Base-by-base conservation (phyloP, 2,888 invertebrate genomes). In the Pocota personata region DNA sequence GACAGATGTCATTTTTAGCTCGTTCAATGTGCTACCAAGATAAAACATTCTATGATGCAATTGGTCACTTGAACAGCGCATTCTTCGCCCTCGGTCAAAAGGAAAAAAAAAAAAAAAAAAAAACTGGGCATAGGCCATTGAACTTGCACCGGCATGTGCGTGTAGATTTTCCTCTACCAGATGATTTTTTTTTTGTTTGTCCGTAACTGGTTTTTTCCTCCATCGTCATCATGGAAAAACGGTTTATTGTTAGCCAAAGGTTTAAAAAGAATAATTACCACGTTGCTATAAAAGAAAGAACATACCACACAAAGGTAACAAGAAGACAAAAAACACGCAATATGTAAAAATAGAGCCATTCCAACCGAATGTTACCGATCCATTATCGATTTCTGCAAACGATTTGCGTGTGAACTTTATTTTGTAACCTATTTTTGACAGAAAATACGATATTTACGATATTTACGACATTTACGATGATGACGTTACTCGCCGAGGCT, bases 151-250 rank as follows among this genome's bases (percentile, higher is more conserved):
- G n/a, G 32, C 55, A 52, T 40, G 40, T 55, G 69, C 55, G 69
- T 69, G 80, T 80, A 52, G 60, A 52, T 60, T 73, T 72, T 55
- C 58, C 66, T 48, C 43, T 24, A 37, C 43, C 55, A 62, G 55
- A 71, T 62, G 69, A 40, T 72, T 48, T 19, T 46, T 27, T 30
- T 46, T 64, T 64, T 32, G 2, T 16, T 64, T 21, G 19, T 12
- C 6, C 32, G 48, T 21, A 66, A 66, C 46, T 62, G 62, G 62
- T 62, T 62, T 62, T 10, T 16, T 46, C 43, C 62, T 43, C 27
- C 16, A 8, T 35, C 58, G 62, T 10, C 43, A 43, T 27, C 43
- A 27, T 30, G 30, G 16, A 62, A 14, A 62, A 62, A 43, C 24
- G 14, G 16, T 62, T 62, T 43, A 62, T 62, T 62, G 43, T 62